These are phyloP conservation scores for Ptychodera flava DNA, from an alignment of 35 echinoderm and acorn worm genomes.

Conservation along the genomic window DNA sequence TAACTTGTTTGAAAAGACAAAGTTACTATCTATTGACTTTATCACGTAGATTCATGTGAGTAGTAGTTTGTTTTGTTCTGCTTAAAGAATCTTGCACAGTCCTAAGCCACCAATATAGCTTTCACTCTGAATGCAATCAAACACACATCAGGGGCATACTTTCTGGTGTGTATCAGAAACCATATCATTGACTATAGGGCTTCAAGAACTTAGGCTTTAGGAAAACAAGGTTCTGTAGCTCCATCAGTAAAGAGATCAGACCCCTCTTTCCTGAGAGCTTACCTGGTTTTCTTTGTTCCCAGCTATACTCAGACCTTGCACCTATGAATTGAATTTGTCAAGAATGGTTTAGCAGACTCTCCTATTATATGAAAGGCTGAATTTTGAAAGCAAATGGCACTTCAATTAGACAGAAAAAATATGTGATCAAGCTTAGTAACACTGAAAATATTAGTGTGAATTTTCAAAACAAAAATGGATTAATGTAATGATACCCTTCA, in stretches of 20 bases:
- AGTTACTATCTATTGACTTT: no score
- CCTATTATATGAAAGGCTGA: neutral
- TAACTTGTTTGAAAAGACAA: no score
- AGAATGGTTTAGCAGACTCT: neutral
- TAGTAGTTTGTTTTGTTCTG: no score
- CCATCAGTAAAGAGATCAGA: neutral
- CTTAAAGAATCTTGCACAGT: neutral
- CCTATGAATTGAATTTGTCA: neutral
- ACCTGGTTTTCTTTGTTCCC: neutral
- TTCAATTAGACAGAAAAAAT: neutral
- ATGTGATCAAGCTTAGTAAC: neutral
- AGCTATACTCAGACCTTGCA: neutral
- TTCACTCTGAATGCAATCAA: neutral
- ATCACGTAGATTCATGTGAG: no score
- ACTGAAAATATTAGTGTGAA: neutral
- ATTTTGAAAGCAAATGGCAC: neutral
- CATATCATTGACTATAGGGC: no score
- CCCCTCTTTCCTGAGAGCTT: neutral
- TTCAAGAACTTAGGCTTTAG: no score
- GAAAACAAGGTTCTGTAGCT: neutral
- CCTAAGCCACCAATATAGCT: neutral
- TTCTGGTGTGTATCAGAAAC: neutral
- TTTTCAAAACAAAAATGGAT: neutral
- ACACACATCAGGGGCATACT: neutral
- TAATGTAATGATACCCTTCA: no score